A percentile compares a stretch with the other conserved stretches of the same genome.
phyloP scores from a whole-genome alignment of 2,113 vertebrate genomes.

The Carassius auratus region DNA sequence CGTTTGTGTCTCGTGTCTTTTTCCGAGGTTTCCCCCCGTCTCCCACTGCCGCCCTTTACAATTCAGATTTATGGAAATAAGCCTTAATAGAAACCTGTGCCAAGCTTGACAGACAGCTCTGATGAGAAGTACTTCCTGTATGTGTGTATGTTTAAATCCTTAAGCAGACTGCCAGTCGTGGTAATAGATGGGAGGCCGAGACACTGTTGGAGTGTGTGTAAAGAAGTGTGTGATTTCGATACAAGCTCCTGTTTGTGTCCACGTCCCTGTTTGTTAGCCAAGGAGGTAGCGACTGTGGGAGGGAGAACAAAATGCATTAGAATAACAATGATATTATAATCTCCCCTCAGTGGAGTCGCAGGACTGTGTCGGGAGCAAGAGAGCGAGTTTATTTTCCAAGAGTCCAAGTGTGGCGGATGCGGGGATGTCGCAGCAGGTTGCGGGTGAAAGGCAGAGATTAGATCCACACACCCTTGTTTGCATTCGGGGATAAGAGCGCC shows the following conservation, averaged over 20 bases:
- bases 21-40: conserved; percentile 53
- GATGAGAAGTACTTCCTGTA: conserved; percentile 70
- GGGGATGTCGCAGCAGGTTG: conserved; percentile 39
- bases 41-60: conserved; percentile 66
- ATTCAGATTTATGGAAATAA: conserved; percentile 80
- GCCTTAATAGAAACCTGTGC: conserved; percentile 80
- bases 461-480: conserved; percentile 63
- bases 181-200: conserved; percentile 15
- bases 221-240: conserved; percentile 5
- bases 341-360: conserved; percentile 56
- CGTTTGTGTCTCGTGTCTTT: conserved; percentile 61
- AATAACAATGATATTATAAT: conserved; percentile 82
- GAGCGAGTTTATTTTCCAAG: conserved; percentile 80
- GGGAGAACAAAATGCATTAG: conserved; percentile 74
- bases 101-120: conserved; percentile 80
- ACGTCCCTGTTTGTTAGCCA: conserved; percentile 44
- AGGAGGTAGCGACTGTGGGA: conserved; percentile 48
- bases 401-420: conserved; percentile 71
- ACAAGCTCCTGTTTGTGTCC: neutral
- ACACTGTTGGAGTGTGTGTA: neutral
- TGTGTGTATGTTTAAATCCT: conserved; percentile 19
- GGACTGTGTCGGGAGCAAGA: conserved; percentile 54
- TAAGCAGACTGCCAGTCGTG: conserved; percentile 12
- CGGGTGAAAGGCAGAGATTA: conserved; percentile 64
- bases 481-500: conserved; percentile 60